Base-by-base conservation (phyloP, 2,888 invertebrate genomes). In the Lordiphosa andalusiaca region DNA sequence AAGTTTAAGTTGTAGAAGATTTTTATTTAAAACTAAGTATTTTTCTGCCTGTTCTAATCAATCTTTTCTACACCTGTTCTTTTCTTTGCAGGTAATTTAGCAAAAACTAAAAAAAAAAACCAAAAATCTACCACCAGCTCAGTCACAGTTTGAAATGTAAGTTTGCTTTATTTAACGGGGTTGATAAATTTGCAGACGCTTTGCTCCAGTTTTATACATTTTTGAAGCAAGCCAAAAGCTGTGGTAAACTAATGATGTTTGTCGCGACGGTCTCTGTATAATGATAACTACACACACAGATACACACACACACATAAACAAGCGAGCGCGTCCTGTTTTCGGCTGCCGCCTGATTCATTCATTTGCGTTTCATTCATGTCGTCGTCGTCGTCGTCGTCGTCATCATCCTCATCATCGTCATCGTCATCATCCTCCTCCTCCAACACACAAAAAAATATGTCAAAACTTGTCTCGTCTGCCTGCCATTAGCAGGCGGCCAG, bases 391-490 rank as follows among this genome's bases (percentile, higher is more conserved):
- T 23, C 16, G 41, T 21, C 10, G 35, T 33, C n/a, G 41, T 23
- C 23, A 23, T 16, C 36, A 36, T 57, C 30, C 58, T 80, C 57
- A 73, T 75, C n/a, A 35, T 23, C 13, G 36, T 16, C 36, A 36
- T 57, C 30, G 55, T 80, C 57, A 73, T 75, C n/a, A 35, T 23
- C 13, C 25, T 16, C 36, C 36, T 57, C 30, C 58, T 41, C 55
- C 39, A 53, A 61, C 38, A 53, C 57, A 63, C 60, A 71, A 70
- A 61, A 77, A 85, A 86, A 75, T 74, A 86, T 81, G 81, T 86
- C 81, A 81, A 81, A 81, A 81, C 86, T 82, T 86, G 85, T 81
- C 71, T 84, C 73, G 84, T 83, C 77, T 77, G 77, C 69, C 85
- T 77, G 77, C 77, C 77, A 78, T 85, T 85, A 85, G 83, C 83